Evolutionary conservation across 2,797 vertebrate species (phyloP).

Genomic region (Clamator glandarius): DNA sequence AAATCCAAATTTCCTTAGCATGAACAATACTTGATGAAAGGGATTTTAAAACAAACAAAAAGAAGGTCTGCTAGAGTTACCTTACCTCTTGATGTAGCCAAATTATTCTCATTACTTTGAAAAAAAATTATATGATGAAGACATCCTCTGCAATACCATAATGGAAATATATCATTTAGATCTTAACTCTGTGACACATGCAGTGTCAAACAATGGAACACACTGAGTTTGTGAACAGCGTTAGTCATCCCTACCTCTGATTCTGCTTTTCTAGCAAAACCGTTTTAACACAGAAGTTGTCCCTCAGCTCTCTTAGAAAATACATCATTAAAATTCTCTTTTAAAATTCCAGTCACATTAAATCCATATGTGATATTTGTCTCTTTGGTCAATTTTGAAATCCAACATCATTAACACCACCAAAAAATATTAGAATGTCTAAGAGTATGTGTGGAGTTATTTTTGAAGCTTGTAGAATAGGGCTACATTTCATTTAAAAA

Average conservation of each 20-base stretch:
- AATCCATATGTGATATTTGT: background rate
- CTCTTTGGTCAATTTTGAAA: constrained; percentile 21
- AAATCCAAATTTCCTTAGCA: background rate
- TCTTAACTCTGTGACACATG: background rate
- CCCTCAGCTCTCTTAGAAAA: background rate
- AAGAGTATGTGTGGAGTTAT: background rate
- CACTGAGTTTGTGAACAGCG: background rate
- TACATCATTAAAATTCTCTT: constrained; percentile 17
- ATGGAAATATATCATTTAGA: background rate
- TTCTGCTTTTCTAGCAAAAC: background rate
- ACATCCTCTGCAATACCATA: background rate
- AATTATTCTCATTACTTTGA: background rate
- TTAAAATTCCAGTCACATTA: constrained; percentile 16
- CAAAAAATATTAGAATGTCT: background rate
- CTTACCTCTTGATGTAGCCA: background rate
- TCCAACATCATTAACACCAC: background rate
- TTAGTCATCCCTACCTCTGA: background rate
- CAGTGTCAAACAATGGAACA: background rate
- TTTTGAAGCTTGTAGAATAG: background rate
- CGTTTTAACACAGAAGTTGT: background rate
- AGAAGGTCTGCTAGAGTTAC: background rate
- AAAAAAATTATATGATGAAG: background rate
- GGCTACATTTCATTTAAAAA: background rate
- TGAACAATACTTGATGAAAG: background rate
- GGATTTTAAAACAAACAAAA: background rate